A percentile compares a stretch with the other conserved stretches of the same genome.
These are phyloP conservation scores for Ciconia stormi DNA, from an alignment of 2,113 vertebrate species.

Conservation along the genomic window DNA sequence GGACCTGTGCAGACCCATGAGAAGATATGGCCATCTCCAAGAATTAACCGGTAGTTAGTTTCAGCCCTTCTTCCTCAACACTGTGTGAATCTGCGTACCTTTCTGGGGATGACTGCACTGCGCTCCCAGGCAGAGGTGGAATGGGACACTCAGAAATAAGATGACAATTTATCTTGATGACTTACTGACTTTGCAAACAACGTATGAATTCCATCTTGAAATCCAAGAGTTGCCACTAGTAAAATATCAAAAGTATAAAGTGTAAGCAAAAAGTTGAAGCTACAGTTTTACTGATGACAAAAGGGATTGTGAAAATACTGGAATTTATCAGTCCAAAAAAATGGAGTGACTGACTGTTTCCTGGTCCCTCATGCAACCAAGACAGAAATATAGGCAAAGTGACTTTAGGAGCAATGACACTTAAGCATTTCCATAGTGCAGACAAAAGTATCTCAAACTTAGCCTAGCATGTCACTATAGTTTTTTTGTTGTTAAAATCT, in stretches of 20 bases:
- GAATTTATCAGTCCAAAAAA: neutral
- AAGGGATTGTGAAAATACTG: neutral
- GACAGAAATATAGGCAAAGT: neutral
- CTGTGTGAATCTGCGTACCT: accelerated
- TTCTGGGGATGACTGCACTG: neutral
- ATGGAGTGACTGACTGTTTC: neutral
- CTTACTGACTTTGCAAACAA: neutral
- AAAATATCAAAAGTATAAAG: neutral
- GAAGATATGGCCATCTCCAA: neutral
- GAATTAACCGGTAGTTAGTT: neutral
- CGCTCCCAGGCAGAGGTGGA: neutral
- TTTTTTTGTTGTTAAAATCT: neutral
- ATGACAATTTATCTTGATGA: neutral
- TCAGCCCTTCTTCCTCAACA: neutral
- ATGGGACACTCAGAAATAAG: neutral
- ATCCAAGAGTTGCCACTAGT: neutral
- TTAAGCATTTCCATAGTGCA: neutral
- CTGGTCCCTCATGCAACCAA: neutral
- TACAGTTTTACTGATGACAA: neutral
- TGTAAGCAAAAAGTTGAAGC: neutral
- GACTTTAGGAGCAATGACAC: neutral
- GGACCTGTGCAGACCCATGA: neutral
- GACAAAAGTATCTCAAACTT: neutral
- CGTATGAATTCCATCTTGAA: neutral
- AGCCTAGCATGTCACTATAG: neutral